phyloP scores from a whole-genome alignment of 2,113 vertebrate genomes.

The Myodes glareolus region DNA sequence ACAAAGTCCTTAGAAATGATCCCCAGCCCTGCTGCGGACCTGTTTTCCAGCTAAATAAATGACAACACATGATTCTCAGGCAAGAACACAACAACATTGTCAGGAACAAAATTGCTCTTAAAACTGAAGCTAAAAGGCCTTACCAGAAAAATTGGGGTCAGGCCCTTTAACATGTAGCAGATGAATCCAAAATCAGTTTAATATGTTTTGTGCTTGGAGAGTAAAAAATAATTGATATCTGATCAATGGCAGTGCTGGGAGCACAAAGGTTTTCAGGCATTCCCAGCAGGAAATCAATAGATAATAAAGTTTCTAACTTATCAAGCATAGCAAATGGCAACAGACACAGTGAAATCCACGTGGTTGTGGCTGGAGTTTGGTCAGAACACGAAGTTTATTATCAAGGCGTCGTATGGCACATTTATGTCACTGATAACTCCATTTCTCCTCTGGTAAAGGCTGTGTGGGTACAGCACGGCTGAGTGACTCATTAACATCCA shows the following conservation, averaged over 20 bases:
- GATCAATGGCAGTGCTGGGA: conserved; percentile 60
- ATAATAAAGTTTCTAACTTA: conserved; percentile 79
- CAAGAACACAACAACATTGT: conserved; percentile 27
- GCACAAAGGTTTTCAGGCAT: conserved; percentile 47
- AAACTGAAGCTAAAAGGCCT: conserved; percentile 75
- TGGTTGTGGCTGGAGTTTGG: conserved; percentile 72
- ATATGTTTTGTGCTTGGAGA: conserved; percentile 59
- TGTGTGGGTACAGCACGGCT: conserved; percentile 58
- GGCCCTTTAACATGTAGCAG: conserved; percentile 64
- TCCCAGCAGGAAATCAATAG: conserved; percentile 70
- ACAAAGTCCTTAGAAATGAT: not conserved
- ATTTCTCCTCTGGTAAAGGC: conserved; percentile 67
- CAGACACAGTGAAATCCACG: conserved; percentile 79
- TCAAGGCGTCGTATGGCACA: conserved; percentile 71
- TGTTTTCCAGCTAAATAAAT: conserved; percentile 52
- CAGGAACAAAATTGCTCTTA: conserved; percentile 74
- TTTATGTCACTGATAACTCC: conserved; percentile 71
- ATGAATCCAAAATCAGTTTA: conserved; percentile 68
- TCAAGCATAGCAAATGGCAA: conserved; percentile 74
- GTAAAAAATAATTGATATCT: conserved; percentile 65
- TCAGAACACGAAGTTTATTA: conserved; percentile 76
- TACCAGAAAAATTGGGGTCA: conserved; percentile 77
- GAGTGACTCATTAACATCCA: conserved; percentile 68
- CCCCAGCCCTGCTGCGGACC: not conserved
- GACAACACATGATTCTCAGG: conserved; percentile 29